These are phyloP conservation scores for Psophia crepitans DNA, from an alignment of 2,113 vertebrate genomes.

Conservation along the genomic window DNA sequence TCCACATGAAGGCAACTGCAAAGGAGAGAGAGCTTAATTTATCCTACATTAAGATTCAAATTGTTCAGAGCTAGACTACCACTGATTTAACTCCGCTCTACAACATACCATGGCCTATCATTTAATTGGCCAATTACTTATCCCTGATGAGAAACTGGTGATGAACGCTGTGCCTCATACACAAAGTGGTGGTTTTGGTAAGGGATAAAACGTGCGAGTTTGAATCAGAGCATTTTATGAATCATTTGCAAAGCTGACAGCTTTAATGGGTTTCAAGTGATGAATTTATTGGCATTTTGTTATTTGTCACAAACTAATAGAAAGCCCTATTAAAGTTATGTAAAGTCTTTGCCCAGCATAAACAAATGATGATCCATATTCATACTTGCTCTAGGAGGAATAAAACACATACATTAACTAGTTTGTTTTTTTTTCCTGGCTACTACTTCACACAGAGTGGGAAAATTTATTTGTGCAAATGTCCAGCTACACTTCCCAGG, in stretches of 20 bases:
- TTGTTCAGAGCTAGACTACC: not conserved
- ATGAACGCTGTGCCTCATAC: not conserved
- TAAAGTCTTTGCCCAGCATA: not conserved
- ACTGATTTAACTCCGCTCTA: not conserved
- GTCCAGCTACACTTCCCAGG: not conserved
- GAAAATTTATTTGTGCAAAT: not conserved
- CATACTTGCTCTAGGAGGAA: not conserved
- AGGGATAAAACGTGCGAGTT: not conserved
- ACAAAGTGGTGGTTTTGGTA: not conserved
- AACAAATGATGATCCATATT: constrained; percentile 6
- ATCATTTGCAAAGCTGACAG: constrained; percentile 4
- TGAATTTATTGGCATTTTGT: not conserved
- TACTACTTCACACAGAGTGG: not conserved
- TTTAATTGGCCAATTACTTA: constrained; percentile 33
- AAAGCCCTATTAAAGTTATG: constrained; percentile 2
- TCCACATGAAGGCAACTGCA: not conserved
- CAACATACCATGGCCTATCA: not conserved
- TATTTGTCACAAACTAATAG: constrained; percentile 25
- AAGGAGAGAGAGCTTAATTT: not conserved
- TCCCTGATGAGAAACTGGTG: not conserved
- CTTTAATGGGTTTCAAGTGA: not conserved
- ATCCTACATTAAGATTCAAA: constrained; percentile 7
- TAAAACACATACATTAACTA: not conserved
- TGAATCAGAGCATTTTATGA: not conserved
- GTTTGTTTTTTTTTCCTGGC: not conserved